Evolutionary conservation across 2,888 invertebrate species (phyloP), one percentile per base, ranked within the genome.

Genomic region (Dolomedes plantarius): DNA sequence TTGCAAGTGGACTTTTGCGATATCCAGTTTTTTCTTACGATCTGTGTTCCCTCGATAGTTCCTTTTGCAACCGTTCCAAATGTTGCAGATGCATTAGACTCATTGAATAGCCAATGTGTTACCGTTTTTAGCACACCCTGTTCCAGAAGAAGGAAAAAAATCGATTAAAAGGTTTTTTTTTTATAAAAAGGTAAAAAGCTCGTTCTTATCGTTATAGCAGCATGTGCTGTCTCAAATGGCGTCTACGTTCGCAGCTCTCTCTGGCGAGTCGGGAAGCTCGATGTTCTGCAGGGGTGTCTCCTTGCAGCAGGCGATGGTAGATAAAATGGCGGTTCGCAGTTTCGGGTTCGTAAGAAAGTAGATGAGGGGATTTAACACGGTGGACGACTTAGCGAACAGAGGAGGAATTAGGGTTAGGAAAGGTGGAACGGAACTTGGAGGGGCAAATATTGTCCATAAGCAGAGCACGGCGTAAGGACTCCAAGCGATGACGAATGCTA

Each of bases 371-470:
- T 90, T 90, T 50, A 91, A 87, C 3, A 89, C 87, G 5, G 90
- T 90, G 9, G 90, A 90, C 5, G 89, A 88, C 86, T 91, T 91
- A 68, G 90, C 90, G 62, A 90, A 88, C 3, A 91, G 88, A 0
- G 91, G 90, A 7, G 91, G 91, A 13, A 90, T 79, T 2, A 90
- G 88, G 1, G 90, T 90, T 56, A 90, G 89, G 27, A 90, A 64
- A 72, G 89, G 88, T 5, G 91, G 90, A 9, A 91, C 90, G 19
- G 89, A 81, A 7, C 80, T 75, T 0, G 89, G 89, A 46, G 89
- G 88, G 13, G 87, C 88, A 75, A 90, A 88, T 39, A 90, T 87
- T 0, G 90, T 89, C 90, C 90, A 91, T 16, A 90, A 19, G 29
- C 90, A 89, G n/a, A 90, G 89, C 50, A 89, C 89, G 0, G 89